Conservation (phyloP, 2,113 vertebrate species). For the Corythaixoides concolor region DNA sequence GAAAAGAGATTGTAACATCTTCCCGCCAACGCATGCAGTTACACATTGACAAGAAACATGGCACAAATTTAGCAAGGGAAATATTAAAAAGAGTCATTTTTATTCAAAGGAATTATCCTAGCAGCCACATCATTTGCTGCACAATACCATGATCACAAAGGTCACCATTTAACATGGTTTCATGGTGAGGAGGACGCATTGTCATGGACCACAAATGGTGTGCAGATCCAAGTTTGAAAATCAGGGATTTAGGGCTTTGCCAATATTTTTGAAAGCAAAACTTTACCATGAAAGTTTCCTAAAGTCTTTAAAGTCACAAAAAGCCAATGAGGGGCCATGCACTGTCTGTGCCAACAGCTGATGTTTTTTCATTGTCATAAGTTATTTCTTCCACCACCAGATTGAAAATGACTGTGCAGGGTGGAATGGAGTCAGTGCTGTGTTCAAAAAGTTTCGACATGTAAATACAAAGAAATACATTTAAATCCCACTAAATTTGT, state of each 20-base stretch:
- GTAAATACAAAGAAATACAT: neutral
- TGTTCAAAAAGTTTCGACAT: neutral
- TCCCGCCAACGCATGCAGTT: neutral
- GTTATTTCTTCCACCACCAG: neutral
- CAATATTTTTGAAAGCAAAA: neutral
- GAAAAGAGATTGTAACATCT: constrained; percentile 17
- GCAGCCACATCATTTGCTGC: neutral
- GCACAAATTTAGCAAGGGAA: neutral
- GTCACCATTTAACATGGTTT: neutral
- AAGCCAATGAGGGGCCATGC: neutral
- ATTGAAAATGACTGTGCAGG: neutral
- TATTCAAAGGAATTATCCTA: neutral
- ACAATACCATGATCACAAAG: neutral
- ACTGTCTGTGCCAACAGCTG: neutral
- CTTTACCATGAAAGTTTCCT: neutral
- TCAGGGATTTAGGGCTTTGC: neutral
- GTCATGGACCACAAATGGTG: neutral
- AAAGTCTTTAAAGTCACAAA: neutral
- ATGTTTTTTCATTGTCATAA: neutral
- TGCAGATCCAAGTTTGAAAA: constrained; percentile 10
- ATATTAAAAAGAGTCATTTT: constrained; percentile 3
- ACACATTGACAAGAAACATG: constrained; percentile 24
- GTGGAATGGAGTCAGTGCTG: neutral
- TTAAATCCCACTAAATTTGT: neutral
- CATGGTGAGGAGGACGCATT: rapidly evolving